A percentile compares a stretch with the other conserved stretches of the same genome.
phyloP scores from a whole-genome alignment of 2,888 invertebrate genomes.

The Campoplex nolae region DNA sequence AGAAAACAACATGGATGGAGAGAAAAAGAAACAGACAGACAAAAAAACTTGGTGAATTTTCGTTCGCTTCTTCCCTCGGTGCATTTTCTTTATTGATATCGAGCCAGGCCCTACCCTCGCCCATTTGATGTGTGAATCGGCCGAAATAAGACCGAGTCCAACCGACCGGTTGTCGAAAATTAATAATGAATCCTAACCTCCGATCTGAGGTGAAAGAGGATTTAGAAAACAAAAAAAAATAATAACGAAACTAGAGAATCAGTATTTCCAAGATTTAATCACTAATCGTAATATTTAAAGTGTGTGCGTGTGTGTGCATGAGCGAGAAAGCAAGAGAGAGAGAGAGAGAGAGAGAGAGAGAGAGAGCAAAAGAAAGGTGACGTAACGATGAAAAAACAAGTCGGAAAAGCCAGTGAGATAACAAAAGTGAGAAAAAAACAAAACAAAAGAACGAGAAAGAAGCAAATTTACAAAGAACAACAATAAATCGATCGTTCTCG shows the following conservation, averaged over 20 bases:
- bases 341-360: not conserved
- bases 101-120: not conserved
- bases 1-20: conserved; percentile 5
- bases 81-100: conserved; percentile 5
- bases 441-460: not conserved
- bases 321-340: not conserved
- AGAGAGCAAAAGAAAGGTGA: not conserved
- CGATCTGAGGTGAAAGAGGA: conserved; percentile 27
- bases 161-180: conserved; percentile 53
- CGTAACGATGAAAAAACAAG: not conserved
- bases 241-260: conserved; percentile 70
- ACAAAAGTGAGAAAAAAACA: conserved; percentile 42
- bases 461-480: not conserved
- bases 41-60: conserved; percentile 7
- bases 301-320: not conserved
- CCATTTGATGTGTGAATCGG: conserved; percentile 18
- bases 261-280: conserved; percentile 77
- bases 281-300: conserved; percentile 69
- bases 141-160: conserved; percentile 4
- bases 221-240: conserved; percentile 23
- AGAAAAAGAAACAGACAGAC: not conserved
- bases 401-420: conserved; percentile 61
- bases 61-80: conserved; percentile 41
- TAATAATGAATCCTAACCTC: too few species aligned
- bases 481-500: not conserved